phyloP scores from a whole-genome alignment of 2,888 invertebrate species.

The Sphaerophoria taeniata region DNA sequence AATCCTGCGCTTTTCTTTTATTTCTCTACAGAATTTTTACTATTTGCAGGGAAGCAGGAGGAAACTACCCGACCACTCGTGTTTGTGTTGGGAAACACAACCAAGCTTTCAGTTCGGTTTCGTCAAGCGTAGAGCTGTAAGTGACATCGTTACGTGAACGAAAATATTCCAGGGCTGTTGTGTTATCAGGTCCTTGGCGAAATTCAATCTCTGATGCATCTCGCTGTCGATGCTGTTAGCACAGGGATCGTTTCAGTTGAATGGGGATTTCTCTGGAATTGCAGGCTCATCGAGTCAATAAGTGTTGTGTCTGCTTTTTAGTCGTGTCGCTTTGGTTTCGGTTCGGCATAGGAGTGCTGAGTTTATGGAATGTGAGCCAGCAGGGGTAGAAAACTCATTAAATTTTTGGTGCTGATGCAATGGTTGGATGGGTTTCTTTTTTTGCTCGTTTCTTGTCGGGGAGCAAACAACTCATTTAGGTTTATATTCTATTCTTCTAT shows the following conservation, averaged over 20 bases:
- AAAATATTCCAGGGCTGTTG: slow-evolving; percentile 43
- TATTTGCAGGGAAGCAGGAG: neutral
- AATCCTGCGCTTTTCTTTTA: slow-evolving; percentile 65
- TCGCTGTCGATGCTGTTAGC: slow-evolving; percentile 45
- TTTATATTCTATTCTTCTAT: slow-evolving; percentile 22
- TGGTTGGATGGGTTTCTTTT: slow-evolving; percentile 14
- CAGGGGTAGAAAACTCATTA: slow-evolving; percentile 71
- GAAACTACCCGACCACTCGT: neutral
- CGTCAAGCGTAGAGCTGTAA: neutral
- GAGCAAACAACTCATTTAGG: slow-evolving; percentile 71
- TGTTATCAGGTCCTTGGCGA: slow-evolving; percentile 61
- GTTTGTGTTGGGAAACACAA: neutral
- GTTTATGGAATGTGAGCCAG: slow-evolving; percentile 36
- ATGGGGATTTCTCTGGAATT: slow-evolving; percentile 45
- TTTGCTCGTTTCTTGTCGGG: slow-evolving; percentile 14
- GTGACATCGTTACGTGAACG: slow-evolving; percentile 31
- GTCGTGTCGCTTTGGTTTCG: neutral
- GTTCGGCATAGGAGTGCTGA: slow-evolving; percentile 19
- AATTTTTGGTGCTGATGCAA: slow-evolving; percentile 1
- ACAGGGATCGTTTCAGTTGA: slow-evolving; percentile 58
- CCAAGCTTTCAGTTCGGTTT: neutral
- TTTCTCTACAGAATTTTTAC: slow-evolving; percentile 28
- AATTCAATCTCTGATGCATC: slow-evolving; percentile 68
- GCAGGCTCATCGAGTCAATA: slow-evolving; percentile 36
- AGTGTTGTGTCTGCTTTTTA: slow-evolving; percentile 48